Evolutionary conservation across 2,113 vertebrate species (phyloP), one percentile per base, ranked within the genome.

Genomic region (Triplophysa dalaica): DNA sequence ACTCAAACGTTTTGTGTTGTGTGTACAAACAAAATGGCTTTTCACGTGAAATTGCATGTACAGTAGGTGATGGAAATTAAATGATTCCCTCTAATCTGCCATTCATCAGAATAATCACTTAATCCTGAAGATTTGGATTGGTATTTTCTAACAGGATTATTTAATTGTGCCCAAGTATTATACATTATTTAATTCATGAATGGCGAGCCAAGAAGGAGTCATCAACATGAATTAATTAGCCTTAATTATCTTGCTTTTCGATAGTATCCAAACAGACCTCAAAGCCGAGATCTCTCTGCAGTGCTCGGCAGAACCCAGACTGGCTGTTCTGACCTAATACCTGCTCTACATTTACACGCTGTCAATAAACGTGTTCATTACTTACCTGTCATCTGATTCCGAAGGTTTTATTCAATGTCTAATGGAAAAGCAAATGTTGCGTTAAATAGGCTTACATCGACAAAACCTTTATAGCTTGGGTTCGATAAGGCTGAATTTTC

Each of bases 81-180:
- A 79, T 61, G 75, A 70, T 77, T 66, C 48, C 56, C 29, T 16
- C 60, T 65, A 65, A 77, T 80, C 61, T 81, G 67, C 11, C 58
- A 62, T 73, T 83, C 58, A 80, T 75, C 38, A 79, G n/a, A 78
- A 75, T 79, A 70, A 84, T 78, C 48, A 61, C 43, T 68, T 74
- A 65, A 81, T 75, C 48, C 70, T 50, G 21, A 73, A 17, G 69
- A 84, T 81, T 66, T 75, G 63, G 33, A 56, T 29, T 69, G 70
- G 43, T 52, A 73, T 77, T 80, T 77, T 38, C 19, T 77, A 83
- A 84, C 38, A 68, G 75, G 79, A 78, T 84, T 84, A 78, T 81
- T 56, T 70, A 69, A 81, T 78, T 81, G 69, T 81, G 29, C 64
- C 17, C 70, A 78, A 69, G 75, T 52, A 74, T 69, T 69, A 17